phyloP scores from a whole-genome alignment of 2,113 vertebrate species.

The Aptenodytes patagonicus region DNA sequence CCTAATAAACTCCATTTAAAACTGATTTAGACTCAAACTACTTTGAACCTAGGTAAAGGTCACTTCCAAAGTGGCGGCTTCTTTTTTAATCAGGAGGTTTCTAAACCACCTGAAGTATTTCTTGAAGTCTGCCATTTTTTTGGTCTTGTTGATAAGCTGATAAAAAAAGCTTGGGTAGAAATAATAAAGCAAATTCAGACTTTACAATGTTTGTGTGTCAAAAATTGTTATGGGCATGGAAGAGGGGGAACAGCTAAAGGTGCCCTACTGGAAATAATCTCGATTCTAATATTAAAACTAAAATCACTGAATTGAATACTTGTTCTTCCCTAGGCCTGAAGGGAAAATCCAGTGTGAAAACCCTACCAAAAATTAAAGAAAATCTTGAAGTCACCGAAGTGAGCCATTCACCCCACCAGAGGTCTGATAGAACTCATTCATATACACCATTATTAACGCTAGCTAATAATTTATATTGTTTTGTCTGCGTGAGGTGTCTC shows the following conservation, averaged over 20 bases:
- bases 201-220: neutral
- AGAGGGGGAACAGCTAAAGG: neutral
- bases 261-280: neutral
- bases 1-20: neutral
- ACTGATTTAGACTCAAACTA: neutral
- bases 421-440: conserved; percentile 37
- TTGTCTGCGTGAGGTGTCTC: neutral
- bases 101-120: neutral
- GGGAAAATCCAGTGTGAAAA: neutral
- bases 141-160: neutral
- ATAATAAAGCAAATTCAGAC: neutral
- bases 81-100: neutral
- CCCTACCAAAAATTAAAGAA: conserved; percentile 57
- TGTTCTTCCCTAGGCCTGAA: neutral
- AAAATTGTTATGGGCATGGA: neutral
- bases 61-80: neutral
- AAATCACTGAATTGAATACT: neutral
- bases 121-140: neutral
- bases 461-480: rapidly evolving
- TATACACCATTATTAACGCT: neutral
- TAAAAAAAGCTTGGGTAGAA: neutral
- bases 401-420: neutral
- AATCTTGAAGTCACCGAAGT: neutral
- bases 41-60: neutral
- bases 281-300: neutral